These are phyloP conservation scores for Siniperca chuatsi DNA, from an alignment of 2,113 vertebrate species.

Conservation along the genomic window DNA sequence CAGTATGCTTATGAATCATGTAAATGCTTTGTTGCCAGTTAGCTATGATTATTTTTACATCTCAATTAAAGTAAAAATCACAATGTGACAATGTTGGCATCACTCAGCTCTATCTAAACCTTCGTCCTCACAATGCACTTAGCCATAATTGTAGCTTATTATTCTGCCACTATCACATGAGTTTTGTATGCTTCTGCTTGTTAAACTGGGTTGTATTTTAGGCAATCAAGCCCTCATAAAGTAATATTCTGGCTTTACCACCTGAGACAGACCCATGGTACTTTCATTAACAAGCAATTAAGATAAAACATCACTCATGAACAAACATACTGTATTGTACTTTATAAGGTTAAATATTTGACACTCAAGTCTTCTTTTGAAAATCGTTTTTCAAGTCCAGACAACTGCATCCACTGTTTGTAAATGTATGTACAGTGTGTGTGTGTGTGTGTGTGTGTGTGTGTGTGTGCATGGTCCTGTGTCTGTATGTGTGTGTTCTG, in stretches of 20 bases:
- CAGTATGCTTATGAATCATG: background rate
- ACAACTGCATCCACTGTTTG: conserved; percentile 37
- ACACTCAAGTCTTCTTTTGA: background rate
- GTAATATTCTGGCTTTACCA: background rate
- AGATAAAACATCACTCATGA: background rate
- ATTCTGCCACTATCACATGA: background rate
- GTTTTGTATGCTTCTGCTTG: background rate
- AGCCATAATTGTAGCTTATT: conserved; percentile 6
- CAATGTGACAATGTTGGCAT: background rate
- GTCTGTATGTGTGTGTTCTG: conserved; percentile 11
- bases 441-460: conserved; percentile 28
- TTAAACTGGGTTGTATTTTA: conserved; percentile 8
- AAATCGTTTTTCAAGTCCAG: conserved; percentile 17
- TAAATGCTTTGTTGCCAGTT: background rate
- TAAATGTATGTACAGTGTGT: conserved; percentile 46
- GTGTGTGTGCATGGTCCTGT: conserved; percentile 24
- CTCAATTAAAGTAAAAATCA: background rate
- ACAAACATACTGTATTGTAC: conserved; percentile 8
- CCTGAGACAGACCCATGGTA: conserved; percentile 1
- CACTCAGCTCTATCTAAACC: background rate
- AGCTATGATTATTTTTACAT: background rate
- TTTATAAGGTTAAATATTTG: conserved; percentile 12
- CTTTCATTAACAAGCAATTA: conserved; percentile 4
- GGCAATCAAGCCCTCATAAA: background rate
- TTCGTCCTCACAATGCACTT: conserved; percentile 37